Base-by-base conservation (phyloP, 2,113 vertebrate genomes). In the Grantiella picta region DNA sequence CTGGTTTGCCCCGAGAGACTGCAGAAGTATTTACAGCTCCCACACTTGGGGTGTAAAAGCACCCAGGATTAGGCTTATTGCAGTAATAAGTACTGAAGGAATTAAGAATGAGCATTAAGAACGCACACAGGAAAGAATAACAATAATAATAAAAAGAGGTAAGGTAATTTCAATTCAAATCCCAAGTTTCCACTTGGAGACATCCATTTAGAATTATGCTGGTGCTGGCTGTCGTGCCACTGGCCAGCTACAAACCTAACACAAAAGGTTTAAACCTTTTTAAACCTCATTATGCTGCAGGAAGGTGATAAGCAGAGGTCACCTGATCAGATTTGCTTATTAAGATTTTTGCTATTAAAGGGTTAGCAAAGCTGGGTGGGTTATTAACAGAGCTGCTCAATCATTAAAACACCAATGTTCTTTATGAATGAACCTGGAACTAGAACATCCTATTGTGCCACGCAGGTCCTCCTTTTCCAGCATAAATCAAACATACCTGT, bases 171-270 rank as follows among this genome's bases (percentile, higher is more conserved):
- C 65, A 92, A 65, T 84, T 72, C 29, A 56, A 95, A 90, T 83
- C 78, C 86, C 94, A 97, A 91, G 68, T 94, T 72, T 92, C 86
- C 90, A 71, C 54, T 93, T 71, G 87, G 82, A 93, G 83, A 96
- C 35, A 56, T 66, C 72, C 52, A 82, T 90, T 49, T 86, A 86
- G 64, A 95, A 83, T 94, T 87, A 94, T 47, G 64, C 79, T 89
- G 84, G 60, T 92, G 85, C 57, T 28, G 59, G 40, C 24, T 88
- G 42, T 49, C 1, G 2, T 75, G 77, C 87, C 76, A 66, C 69
- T 64, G 80, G 84, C 82, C 54, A 76, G 61, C 54, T 86, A 69
- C 87, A 94, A 92, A 95, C 60, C 22, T 76, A 81, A 91, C 22
- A 53, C n/a, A 68, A 61, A 89, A 88, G 57, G 75, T 86, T 93